Conservation (phyloP, 2,888 invertebrate species). For the Atrina japonica region DNA sequence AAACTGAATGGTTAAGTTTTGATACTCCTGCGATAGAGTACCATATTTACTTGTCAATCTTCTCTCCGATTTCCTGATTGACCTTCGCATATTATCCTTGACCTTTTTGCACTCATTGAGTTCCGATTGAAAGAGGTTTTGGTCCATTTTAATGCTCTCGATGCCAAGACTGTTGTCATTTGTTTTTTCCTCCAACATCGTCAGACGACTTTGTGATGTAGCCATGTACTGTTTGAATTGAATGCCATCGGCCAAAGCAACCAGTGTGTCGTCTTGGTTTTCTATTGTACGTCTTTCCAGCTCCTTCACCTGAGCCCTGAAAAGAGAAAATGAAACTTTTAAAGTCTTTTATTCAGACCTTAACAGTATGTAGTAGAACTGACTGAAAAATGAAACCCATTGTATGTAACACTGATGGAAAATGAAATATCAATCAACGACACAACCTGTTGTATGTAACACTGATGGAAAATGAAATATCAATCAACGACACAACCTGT, state of each 20-base stretch:
- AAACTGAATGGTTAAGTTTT: constrained; percentile 27
- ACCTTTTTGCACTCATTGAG: constrained; percentile 46
- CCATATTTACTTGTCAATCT: constrained; percentile 1
- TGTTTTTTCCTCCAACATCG: constrained; percentile 50
- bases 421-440: too few species aligned
- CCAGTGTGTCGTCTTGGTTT: constrained; percentile 48
- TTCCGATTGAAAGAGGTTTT: constrained; percentile 51
- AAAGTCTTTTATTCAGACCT: not conserved
- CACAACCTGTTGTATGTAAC: too few species aligned
- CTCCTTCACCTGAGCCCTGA: constrained; percentile 37
- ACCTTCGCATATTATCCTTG: constrained; percentile 55
- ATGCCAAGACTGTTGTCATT: constrained; percentile 44
- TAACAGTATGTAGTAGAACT: too few species aligned
- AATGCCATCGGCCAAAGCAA: constrained; percentile 64
- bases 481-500: too few species aligned
- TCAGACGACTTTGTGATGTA: constrained; percentile 58
- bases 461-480: too few species aligned
- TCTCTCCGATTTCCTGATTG: constrained; percentile 55
- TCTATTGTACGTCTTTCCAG: constrained; percentile 43
- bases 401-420: too few species aligned
- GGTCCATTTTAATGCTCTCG: constrained; percentile 46
- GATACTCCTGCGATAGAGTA: not conserved
- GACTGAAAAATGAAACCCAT: too few species aligned
- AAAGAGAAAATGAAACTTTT: not conserved
- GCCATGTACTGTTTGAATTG: constrained; percentile 66